Base-by-base conservation (phyloP, 1,140 invertebrate species). In the Pemphigus obesinymphae region DNA sequence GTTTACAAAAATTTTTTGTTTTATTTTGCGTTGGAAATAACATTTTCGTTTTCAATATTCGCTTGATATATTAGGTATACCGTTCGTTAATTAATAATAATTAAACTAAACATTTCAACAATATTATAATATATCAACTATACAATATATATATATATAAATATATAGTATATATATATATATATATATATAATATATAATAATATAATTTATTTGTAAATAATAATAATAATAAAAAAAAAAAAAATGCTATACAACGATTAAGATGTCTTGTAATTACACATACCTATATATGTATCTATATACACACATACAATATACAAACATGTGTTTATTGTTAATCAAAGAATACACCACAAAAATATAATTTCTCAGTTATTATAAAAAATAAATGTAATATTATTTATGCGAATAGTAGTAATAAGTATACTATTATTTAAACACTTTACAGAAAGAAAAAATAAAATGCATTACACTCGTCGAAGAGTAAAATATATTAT, bases 331-430 rank as follows among this genome's bases (percentile, higher is more conserved):
- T 50, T 31, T 4, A 50, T 29, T 73, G 17, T 31, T 48, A 48
- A 73, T 10, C 45, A 31, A 72, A 73, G 70, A 50, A 50, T 73
- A 73, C 43, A 73, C 70, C 70, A 73, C 50, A 73, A 73, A 70
- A 73, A 73, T 73, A 73, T 73, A 72, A 48, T 50, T 50, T 73
- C 26, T 50, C 26, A 73, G 10, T 11, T 11, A 48, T 31, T 73
- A 73, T 68, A 73, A 73, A 73, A 73, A 73, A 73, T 73, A 73
- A 73, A 73, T 50, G 45, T 31, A 50, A 50, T 50, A 70, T 45
- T 17, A 45, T 70, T 31, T 73, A 73, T 50, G 70, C 45, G 17
- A 73, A 50, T 31, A 17, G 43, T 72, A 72, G n/a, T n/a, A n/a
- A n/a, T n/a, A n/a, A n/a, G n/a, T n/a, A n/a, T n/a, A n/a, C n/a